These are phyloP conservation scores for Brachionus calyciflorus DNA, from an alignment of 1,140 invertebrate species.

Conservation along the genomic window DNA sequence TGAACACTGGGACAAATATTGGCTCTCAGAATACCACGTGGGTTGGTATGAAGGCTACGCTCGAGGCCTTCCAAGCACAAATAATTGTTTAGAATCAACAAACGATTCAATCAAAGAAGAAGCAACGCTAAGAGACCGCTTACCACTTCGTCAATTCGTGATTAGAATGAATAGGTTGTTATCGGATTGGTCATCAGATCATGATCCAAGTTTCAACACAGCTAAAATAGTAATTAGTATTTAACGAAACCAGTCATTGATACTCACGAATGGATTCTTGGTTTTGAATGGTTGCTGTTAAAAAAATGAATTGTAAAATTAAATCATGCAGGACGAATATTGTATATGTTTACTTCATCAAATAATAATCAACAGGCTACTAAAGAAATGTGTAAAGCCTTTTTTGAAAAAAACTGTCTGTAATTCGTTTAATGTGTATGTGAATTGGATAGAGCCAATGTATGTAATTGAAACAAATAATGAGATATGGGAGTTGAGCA, in stretches of 20 bases:
- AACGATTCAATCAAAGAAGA: too few relatives aligned
- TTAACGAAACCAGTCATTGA: not conserved
- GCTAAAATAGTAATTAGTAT: too few relatives aligned
- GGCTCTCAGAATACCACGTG: not conserved
- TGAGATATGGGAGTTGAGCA: too few relatives aligned
- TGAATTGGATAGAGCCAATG: not conserved
- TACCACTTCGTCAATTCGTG: too few relatives aligned
- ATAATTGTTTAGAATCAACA: too few relatives aligned
- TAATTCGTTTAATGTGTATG: not conserved
- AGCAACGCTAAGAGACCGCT: too few relatives aligned
- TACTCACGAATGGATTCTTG: not conserved
- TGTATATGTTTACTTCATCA: not conserved
- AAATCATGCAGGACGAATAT: not conserved
- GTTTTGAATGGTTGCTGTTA: not conserved
- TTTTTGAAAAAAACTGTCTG: not conserved
- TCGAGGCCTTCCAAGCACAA: too few relatives aligned
- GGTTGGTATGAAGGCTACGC: slow-evolving; percentile 20
- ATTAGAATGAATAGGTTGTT: not conserved
- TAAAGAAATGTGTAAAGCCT: not conserved
- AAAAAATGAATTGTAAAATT: not conserved
- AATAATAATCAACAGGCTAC: not conserved
- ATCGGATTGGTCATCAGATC: not conserved
- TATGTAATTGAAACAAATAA: not conserved
- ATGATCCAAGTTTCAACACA: not conserved
- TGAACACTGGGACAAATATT: slow-evolving; percentile 5